Base-by-base conservation (phyloP, 2,113 vertebrate genomes). In the Geococcyx californianus region DNA sequence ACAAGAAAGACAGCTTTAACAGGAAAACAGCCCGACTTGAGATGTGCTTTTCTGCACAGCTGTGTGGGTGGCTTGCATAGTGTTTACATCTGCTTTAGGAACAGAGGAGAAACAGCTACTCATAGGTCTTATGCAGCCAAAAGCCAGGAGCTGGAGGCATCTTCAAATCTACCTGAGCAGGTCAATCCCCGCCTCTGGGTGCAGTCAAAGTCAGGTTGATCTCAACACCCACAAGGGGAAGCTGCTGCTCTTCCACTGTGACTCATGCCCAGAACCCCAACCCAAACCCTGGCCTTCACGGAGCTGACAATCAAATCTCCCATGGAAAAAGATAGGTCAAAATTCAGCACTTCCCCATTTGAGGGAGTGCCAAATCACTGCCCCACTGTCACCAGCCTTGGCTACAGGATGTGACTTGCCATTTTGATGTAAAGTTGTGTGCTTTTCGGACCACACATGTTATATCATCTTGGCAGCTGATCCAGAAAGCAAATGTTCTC, bases 241-340 rank as follows among this genome's bases (percentile, higher is more conserved):
- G n/a, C 20, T 69, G 49, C 54, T 60, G 54, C 44, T 28, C 21
- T 75, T 24, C 18, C 26, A 1, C 20, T 13, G 26, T 1, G 4
- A 9, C 33, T 34, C 2, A 0, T 17, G 26, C 28, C 49, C 8
- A 5, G 17, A 85, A 8, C 7, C 17, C 10, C 74, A 72, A 3
- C 4, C 19, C 29, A 31, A 63, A 75, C 3, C 20, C 6, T 33
- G 56, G 33, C 24, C 24, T 12, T n/a, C 36, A n/a, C 68, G 55
- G 38, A 1, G 2, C 26, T 1, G 0, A 42, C 2, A 4, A 31
- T 29, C n/a, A 42, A 42, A 69, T 36, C 45, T 58, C 5, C 1
- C 0, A 1, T 56, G 42, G 17, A 45, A 78, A 58, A 25, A 34
- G 11, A 33, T 6, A 3, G 20, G 19, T 67, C 2, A 1, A 81